Percentiles rank a stretch among this genome's conserved stretches.
These are phyloP conservation scores for Tetranychus truncatus DNA, from an alignment of 2,888 invertebrate genomes.

Conservation along the genomic window DNA sequence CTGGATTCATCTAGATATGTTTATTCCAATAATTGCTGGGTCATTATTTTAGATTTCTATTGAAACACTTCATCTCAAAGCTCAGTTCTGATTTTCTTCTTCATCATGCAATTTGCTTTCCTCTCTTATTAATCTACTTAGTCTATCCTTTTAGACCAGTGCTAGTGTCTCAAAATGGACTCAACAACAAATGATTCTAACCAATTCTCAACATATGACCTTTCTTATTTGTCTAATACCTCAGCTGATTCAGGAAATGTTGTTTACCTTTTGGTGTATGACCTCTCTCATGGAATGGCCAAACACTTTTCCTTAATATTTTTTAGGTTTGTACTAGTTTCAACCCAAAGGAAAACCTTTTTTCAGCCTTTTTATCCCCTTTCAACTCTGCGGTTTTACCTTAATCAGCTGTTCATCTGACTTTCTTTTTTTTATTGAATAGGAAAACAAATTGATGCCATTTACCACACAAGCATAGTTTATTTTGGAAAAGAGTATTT, in stretches of 20 bases:
- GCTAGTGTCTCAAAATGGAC: background rate
- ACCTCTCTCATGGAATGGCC: background rate
- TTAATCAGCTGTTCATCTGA: background rate
- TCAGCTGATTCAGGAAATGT: background rate
- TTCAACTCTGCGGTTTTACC: background rate
- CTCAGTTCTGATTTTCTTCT: background rate
- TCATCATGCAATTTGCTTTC: background rate
- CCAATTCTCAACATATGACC: background rate
- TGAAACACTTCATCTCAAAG: background rate
- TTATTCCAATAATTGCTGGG: background rate
- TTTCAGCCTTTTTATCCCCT: background rate
- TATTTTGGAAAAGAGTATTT: slow-evolving; percentile 70
- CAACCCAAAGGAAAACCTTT: background rate
- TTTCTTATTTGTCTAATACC: background rate
- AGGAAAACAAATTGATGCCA: slow-evolving; percentile 69
- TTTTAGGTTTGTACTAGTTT: background rate
- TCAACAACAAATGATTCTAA: background rate
- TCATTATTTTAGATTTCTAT: background rate
- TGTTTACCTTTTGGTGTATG: background rate
- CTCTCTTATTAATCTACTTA: background rate
- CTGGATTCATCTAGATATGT: slow-evolving; percentile 3
- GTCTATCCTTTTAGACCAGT: background rate
- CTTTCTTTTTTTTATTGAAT: background rate
- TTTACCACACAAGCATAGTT: slow-evolving; percentile 87
- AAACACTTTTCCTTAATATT: background rate